Evolutionary conservation across 2,113 vertebrate species (phyloP).

Genomic region (zebrafish (Danio rerio)): DNA sequence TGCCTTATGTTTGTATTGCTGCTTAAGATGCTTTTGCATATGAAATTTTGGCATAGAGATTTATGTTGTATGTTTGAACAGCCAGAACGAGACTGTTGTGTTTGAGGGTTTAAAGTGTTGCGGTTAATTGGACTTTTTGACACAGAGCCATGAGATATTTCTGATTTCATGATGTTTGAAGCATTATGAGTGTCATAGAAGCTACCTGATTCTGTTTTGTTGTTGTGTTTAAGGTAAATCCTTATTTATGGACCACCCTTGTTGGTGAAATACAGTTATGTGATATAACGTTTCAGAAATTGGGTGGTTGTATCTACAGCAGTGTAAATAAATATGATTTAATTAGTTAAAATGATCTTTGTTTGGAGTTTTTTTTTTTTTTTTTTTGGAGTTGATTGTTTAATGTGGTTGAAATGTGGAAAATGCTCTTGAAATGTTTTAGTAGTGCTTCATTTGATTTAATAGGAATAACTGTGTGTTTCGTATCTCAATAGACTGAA

Average conservation of each 20-base stretch:
- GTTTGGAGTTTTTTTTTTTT: no score
- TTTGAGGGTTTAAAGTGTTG: neutral
- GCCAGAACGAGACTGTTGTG: neutral
- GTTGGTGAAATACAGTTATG: neutral
- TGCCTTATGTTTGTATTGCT: neutral
- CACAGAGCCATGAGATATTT: neutral
- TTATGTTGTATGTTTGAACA: constrained; percentile 3
- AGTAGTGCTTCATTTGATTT: constrained; percentile 12
- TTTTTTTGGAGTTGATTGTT: no score
- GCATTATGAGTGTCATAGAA: neutral
- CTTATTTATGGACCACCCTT: neutral
- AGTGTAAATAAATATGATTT: constrained; percentile 9
- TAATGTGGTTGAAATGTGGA: neutral
- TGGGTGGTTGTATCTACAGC: neutral
- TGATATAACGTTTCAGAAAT: neutral
- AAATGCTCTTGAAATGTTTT: neutral
- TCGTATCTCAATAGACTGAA: neutral
- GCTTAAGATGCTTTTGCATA: constrained; percentile 5
- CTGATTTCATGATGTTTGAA: neutral
- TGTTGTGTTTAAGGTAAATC: neutral
- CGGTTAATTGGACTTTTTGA: neutral
- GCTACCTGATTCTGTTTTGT: neutral
- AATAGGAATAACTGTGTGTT: neutral
- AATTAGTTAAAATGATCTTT: no score
- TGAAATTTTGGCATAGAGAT: neutral